Evolutionary conservation across 2,888 invertebrate genomes (phyloP), one percentile per base, ranked within the genome.

Genomic region (Philaethria dido): DNA sequence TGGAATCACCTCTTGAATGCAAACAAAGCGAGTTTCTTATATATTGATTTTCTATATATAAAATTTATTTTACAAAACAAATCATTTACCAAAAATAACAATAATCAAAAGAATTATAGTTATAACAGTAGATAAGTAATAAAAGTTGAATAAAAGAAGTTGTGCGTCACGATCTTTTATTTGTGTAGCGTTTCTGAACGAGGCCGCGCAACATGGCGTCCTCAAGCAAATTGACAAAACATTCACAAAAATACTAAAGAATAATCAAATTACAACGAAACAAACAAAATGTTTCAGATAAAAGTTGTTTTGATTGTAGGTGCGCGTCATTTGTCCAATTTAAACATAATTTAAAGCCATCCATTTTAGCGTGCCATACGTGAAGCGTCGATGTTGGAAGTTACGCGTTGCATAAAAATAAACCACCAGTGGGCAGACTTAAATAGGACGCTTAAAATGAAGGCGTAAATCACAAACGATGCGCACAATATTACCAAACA

Each of bases 401-500:
- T 75, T 75, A 73, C 73, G 75, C 77, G 71, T 78, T 75, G 76
- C 77, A 83, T 79, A 86, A 85, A 86, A 86, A 86, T 86, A 86
- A 84, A 85, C 80, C 81, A 87, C 73, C 81, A 87, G 81, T 84
- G 72, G 69, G 71, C 76, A 77, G 79, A 71, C 72, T 45, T 73
- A 78, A 77, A 72, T 68, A 80, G 73, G 71, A 68, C 68, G 61
- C 79, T 79, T 75, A 74, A 78, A 82, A 77, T 80, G 78, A 81
- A 80, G 87, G 83, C 74, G 80, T 83, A 67, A 75, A 80, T 81
- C 77, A 77, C 83, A 84, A 80, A 80, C 80, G 83, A 86, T 87
- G 82, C 82, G 82, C 87, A 91, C 79, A 80, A 82, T 80, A 77
- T 81, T 87, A 76, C 62, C 79, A 80, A 88, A 85, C 79, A 91